These are phyloP conservation scores for Eptesicus fuscus DNA, from an alignment of 2,113 vertebrate species.

Conservation along the genomic window DNA sequence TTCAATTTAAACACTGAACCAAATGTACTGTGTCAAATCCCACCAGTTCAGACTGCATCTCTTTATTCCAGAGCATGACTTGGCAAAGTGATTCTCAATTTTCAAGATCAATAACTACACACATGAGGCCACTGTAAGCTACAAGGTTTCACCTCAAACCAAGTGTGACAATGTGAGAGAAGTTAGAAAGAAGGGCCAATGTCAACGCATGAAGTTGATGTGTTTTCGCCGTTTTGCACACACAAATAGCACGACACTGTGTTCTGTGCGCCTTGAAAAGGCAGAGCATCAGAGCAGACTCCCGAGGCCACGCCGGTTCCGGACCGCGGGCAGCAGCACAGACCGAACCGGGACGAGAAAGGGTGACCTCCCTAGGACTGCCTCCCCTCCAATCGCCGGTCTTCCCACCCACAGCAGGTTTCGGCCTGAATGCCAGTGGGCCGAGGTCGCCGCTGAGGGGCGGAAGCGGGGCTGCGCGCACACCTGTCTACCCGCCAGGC, in stretches of 20 bases:
- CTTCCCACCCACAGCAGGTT: not conserved
- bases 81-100: not conserved
- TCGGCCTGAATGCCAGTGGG: fast-evolving
- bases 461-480: not conserved
- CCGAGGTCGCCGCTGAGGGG: not conserved
- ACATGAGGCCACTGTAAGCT: not conserved
- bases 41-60: not conserved
- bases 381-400: not conserved
- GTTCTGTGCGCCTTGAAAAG: not conserved
- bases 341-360: no score
- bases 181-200: not conserved
- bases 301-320: not conserved
- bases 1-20: not conserved
- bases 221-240: not conserved
- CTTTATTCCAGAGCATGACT: not conserved
- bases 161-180: not conserved
- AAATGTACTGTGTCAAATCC: not conserved
- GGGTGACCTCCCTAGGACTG: not conserved
- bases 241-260: not conserved
- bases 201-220: not conserved
- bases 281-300: not conserved
- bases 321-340: not conserved
- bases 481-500: not conserved
- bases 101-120: not conserved
- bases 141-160: not conserved